Percentiles rank a stretch among this genome's conserved stretches.
phyloP scores from a whole-genome alignment of 2,888 invertebrate genomes.

The Cylindroiulus punctatus region DNA sequence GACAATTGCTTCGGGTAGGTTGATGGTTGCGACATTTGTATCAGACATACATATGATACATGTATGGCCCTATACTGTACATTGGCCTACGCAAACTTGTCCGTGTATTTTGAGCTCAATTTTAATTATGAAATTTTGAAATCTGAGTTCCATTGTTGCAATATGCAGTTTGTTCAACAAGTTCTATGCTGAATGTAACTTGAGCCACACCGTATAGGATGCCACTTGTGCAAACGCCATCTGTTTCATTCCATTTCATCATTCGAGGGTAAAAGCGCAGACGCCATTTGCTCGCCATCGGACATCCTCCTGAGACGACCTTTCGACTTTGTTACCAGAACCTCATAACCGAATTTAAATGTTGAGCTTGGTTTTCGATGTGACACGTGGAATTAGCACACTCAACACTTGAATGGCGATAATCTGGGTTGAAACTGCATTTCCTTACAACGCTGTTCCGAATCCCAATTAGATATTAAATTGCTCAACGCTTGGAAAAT shows the following conservation, averaged over 20 bases:
- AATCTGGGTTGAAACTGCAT: not conserved
- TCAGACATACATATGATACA: too few relatives aligned
- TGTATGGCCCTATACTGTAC: too few relatives aligned
- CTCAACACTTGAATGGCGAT: not conserved
- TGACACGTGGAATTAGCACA: not conserved
- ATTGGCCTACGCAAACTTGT: too few relatives aligned
- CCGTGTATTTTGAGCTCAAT: too few relatives aligned
- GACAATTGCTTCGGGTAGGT: not conserved
- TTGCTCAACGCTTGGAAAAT: not conserved
- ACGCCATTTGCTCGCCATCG: not conserved
- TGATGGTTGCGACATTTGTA: too few relatives aligned
- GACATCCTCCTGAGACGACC: not conserved
- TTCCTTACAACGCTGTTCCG: not conserved
- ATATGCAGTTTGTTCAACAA: too few relatives aligned
- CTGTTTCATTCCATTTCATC: not conserved
- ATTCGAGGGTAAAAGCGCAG: not conserved
- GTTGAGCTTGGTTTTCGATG: not conserved
- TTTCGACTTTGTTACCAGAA: not conserved
- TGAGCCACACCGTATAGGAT: not conserved
- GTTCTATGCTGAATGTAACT: too few relatives aligned
- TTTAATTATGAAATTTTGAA: too few relatives aligned
- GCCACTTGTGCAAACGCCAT: not conserved
- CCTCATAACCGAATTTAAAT: not conserved
- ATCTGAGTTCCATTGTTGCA: too few relatives aligned
- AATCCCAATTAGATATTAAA: conserved; percentile 14